Conservation (phyloP, 2,888 invertebrate genomes). For the Ramazzottius varieornatus region DNA sequence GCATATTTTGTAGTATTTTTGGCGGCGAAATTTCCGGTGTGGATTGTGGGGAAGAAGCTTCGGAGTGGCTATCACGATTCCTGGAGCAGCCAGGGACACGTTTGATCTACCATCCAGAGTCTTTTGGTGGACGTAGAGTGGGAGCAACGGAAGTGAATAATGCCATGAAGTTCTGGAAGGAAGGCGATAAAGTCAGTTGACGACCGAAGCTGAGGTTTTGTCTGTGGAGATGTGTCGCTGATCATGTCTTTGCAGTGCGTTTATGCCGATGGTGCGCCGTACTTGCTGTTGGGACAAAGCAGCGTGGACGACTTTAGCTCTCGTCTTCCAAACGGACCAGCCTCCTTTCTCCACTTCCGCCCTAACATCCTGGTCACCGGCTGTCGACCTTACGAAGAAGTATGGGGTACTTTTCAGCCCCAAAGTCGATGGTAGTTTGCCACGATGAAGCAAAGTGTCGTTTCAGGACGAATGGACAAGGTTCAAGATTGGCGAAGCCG, state of each 20-base stretch:
- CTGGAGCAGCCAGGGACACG: constrained; percentile 8
- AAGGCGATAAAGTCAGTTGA: constrained; percentile 5
- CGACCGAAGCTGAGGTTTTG: too few species aligned
- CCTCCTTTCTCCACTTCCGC: constrained; percentile 33
- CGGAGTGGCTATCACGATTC: constrained; percentile 14
- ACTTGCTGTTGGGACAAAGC: constrained; percentile 36
- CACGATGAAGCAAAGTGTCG: too few species aligned
- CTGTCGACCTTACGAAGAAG: constrained; percentile 19
- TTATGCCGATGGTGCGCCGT: constrained; percentile 37
- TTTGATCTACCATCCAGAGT: not conserved
- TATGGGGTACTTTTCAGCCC: too few species aligned
- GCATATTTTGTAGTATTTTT: constrained; percentile 14
- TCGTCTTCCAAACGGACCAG: constrained; percentile 28
- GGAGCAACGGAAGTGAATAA: not conserved
- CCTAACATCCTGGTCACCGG: constrained; percentile 40
- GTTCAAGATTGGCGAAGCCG: too few species aligned
- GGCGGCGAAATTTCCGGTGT: constrained; percentile 12
- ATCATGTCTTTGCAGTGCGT: constrained; percentile 12
- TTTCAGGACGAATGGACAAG: too few species aligned
- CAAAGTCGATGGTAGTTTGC: too few species aligned
- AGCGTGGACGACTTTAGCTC: constrained; percentile 39
- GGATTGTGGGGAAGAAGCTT: constrained; percentile 16
- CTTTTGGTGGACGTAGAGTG: not conserved
- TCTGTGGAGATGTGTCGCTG: too few species aligned
- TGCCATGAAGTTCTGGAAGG: not conserved